phyloP scores from a whole-genome alignment of 2,797 vertebrate genomes.

The Psittacula derbiana region DNA sequence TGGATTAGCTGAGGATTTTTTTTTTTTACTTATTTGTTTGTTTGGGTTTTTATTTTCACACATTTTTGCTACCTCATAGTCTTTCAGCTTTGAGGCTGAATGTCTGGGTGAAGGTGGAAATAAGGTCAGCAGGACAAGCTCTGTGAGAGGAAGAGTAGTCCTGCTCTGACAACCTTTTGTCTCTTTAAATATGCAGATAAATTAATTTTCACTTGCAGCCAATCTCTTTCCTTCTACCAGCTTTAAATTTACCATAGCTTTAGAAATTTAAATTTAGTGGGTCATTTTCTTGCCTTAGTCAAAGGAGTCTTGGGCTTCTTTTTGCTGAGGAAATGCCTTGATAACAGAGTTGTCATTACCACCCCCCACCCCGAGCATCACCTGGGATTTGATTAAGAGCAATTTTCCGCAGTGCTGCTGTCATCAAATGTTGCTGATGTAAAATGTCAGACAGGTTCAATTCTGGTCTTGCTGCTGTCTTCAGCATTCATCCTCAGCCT shows the following conservation, averaged over 20 bases:
- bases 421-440: not conserved
- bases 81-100: not conserved
- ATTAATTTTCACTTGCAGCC: not conserved
- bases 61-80: not conserved
- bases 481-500: not conserved
- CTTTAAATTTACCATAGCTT: not conserved
- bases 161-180: not conserved
- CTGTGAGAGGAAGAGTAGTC: not conserved
- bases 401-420: not conserved
- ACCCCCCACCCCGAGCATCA: not conserved
- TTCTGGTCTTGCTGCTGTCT: not conserved
- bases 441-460: not conserved
- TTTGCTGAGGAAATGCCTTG: not conserved
- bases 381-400: not conserved
- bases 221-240: not conserved
- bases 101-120: not conserved
- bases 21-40: not conserved
- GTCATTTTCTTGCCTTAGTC: not conserved
- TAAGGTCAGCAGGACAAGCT: not conserved
- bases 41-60: not conserved
- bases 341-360: not conserved
- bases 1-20: not conserved
- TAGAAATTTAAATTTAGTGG: not conserved
- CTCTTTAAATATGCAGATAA: not conserved
- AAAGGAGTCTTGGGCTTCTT: not conserved